A percentile compares a stretch with the other conserved stretches of the same genome.
Evolutionary conservation across 2,888 invertebrate genomes (phyloP).

Genomic region (Oscheius sp.): DNA sequence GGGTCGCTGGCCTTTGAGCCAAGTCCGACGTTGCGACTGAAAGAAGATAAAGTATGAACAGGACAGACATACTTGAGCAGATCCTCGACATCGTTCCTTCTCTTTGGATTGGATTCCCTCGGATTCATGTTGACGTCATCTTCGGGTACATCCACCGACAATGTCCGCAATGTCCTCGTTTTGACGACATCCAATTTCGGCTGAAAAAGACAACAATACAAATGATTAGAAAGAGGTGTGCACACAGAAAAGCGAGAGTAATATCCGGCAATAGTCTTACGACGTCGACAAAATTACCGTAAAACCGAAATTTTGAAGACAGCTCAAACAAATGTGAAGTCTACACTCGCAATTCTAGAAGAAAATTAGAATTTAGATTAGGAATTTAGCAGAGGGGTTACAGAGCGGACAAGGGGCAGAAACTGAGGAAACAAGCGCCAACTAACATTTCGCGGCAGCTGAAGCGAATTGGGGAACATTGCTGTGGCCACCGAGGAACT

Average conservation of each 20-base stretch:
- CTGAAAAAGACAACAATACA: constrained; percentile 32
- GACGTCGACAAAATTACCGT: constrained; percentile 19
- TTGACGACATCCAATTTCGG: constrained; percentile 58
- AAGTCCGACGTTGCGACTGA: constrained; percentile 32
- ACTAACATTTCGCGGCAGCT: constrained; percentile 21
- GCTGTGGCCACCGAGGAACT: constrained; percentile 65
- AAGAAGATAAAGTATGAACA: too few relatives aligned
- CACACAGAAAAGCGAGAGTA: constrained; percentile 31
- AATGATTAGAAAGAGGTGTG: neutral
- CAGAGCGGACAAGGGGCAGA: neutral
- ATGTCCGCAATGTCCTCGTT: constrained; percentile 54
- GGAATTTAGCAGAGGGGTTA: constrained; percentile 2
- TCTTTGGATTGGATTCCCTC: neutral
- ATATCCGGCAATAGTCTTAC: neutral
- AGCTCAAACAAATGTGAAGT: constrained; percentile 22
- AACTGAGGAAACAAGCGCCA: neutral
- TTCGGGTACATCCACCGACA: constrained; percentile 52
- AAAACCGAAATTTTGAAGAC: constrained; percentile 28
- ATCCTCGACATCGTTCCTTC: constrained; percentile 22
- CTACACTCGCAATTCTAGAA: constrained; percentile 31
- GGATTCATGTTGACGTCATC: constrained; percentile 36
- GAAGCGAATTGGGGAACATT: constrained; percentile 60
- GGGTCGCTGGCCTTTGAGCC: constrained; percentile 20
- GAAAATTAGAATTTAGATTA: neutral
- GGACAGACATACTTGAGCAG: constrained; percentile 18